A percentile compares a stretch with the other conserved stretches of the same genome.
These are phyloP conservation scores for Siniperca knerii DNA, from an alignment of 2,113 vertebrate species.

Conservation along the genomic window DNA sequence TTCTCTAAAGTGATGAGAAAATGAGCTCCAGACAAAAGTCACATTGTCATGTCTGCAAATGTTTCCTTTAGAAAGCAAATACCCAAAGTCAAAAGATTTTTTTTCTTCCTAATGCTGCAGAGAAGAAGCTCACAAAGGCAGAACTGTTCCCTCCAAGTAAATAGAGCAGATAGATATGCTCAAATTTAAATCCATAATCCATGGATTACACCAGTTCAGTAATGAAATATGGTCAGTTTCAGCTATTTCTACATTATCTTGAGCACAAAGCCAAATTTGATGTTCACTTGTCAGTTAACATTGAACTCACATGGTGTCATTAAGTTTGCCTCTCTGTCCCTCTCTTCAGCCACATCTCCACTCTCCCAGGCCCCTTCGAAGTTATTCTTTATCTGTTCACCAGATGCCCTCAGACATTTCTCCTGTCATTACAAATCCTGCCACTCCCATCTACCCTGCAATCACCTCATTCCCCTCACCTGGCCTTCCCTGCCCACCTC, in stretches of 20 bases:
- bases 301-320: background rate
- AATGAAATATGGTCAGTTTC: background rate
- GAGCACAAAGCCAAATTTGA: background rate
- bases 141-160: background rate
- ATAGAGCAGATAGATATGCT: conserved; percentile 14
- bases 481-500: too few species aligned
- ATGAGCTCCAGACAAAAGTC: conserved; percentile 5
- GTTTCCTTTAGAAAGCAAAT: background rate
- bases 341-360: too few species aligned
- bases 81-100: conserved; percentile 8
- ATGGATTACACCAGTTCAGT: conserved; percentile 1
- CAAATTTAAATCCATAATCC: conserved; percentile 15
- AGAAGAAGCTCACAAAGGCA: conserved; percentile 6
- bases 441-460: too few species aligned
- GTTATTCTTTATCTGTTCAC: too few species aligned
- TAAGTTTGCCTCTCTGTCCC: too few species aligned
- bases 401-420: too few species aligned
- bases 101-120: conserved; percentile 15
- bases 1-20: background rate
- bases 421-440: too few species aligned
- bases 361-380: too few species aligned
- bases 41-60: background rate
- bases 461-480: too few species aligned
- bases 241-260: background rate
- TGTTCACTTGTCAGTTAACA: background rate